Conservation (phyloP, 1,140 invertebrate genomes). For the Caenorhabditis brenneri region DNA sequence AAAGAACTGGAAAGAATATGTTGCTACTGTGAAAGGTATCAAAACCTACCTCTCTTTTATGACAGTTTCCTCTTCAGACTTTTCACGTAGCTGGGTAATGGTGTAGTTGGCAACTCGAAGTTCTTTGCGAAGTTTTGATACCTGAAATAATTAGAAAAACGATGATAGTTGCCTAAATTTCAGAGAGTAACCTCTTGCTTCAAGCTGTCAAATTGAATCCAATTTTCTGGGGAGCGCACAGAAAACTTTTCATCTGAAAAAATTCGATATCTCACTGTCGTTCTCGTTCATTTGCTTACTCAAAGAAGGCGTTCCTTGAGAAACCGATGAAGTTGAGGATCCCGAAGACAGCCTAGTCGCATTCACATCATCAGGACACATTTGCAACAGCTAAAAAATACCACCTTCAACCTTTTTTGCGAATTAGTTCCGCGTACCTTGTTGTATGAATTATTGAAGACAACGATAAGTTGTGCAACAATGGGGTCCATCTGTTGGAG, state of each 20-base stretch:
- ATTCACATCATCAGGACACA: constrained; percentile 46
- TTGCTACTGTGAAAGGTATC: neutral
- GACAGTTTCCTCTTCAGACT: neutral
- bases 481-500: constrained; percentile 59
- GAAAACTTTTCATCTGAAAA: constrained; percentile 40
- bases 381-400: constrained; percentile 43
- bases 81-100: neutral
- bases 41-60: constrained; percentile 1
- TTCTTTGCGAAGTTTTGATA: constrained; percentile 3
- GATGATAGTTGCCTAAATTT: neutral
- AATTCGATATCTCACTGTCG: too few relatives aligned
- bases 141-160: neutral
- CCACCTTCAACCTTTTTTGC: neutral
- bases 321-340: constrained; percentile 13
- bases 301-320: constrained; percentile 11
- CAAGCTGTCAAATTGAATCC: constrained; percentile 16
- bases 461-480: constrained; percentile 59
- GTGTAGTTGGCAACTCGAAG: constrained; percentile 8
- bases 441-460: constrained; percentile 60
- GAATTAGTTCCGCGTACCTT: constrained; percentile 48
- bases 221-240: constrained; percentile 36
- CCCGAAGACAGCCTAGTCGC: constrained; percentile 36
- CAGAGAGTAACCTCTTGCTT: neutral
- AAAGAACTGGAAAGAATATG: constrained; percentile 34
- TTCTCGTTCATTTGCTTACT: neutral